Base-by-base conservation (phyloP, 2,888 invertebrate genomes). In the Chymomyza amoena region DNA sequence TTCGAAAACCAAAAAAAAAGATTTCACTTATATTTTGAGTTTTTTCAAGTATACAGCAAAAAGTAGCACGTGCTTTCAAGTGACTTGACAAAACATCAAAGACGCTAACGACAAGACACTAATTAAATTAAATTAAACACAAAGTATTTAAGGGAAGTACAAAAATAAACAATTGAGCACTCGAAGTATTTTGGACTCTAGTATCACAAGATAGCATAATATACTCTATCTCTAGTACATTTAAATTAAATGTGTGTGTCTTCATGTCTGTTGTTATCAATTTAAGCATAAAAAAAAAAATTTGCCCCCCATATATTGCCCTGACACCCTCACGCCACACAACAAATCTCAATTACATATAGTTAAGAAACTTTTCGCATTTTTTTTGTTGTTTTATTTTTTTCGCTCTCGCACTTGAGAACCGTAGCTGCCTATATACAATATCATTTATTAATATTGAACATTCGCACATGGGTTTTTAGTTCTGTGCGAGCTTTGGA, bases 251-350 rank as follows among this genome's bases (percentile, higher is more conserved):
- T 54, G 54, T 18, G 2, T 54, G 54, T 18, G 2, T 54, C 16
- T 54, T 20, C 54, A 54, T 54, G 54, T n/a, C 54, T 13, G 15
- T 54, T 54, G 54, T 54, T 54, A 54, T 54, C 54, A 54, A 54
- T 54, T 54, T 54, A 54, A 4, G 15, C 54, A 54, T 20, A 54
- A 5, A 52, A 18, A 54, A 5, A 18, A 54, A 5, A 6, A 2
- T 1, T 6, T 4, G n/a, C 0, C 54, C 16, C 54, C 7, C 54
- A 32, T 0, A 32, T 32, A 32, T 32, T 32, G 32, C 32, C 16
- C 54, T 18, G 54, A 20, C 54, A 18, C 16, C 54, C 20, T 54
- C 54, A 54, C 54, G 54, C 54, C 20, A 1, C 54, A 54, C 54
- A 54, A 54, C 54, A 54, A 54, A 54, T 54, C 54, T 54, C 54